phyloP scores from a whole-genome alignment of 2,797 vertebrate genomes.

The Prunella strophiata region DNA sequence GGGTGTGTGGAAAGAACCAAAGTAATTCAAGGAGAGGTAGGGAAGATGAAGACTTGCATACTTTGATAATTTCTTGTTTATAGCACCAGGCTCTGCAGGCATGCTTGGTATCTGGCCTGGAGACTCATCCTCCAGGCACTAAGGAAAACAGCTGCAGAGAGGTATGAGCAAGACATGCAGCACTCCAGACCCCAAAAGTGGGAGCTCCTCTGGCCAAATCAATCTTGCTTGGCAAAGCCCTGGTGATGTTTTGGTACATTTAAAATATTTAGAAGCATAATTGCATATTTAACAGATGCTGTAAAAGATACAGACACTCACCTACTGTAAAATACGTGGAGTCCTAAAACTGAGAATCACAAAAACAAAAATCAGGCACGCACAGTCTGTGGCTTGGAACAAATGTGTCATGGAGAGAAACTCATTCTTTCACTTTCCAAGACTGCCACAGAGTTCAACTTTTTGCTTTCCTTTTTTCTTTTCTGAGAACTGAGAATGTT shows the following conservation, averaged over 20 bases:
- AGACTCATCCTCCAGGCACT: neutral
- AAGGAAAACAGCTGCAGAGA: neutral
- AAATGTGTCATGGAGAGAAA: slow-evolving; percentile 3
- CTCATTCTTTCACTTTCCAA: slow-evolving; percentile 3
- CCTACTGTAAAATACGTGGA: fast-evolving
- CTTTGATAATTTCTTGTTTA: neutral
- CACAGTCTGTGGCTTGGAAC: neutral
- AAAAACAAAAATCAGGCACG: neutral
- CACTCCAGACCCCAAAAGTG: neutral
- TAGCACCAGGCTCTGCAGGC: neutral
- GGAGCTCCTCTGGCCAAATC: neutral
- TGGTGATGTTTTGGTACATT: neutral
- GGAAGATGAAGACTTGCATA: neutral
- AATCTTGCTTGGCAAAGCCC: neutral
- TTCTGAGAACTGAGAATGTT: neutral
- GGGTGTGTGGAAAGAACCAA: neutral
- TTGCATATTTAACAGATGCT: neutral
- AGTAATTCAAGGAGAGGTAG: neutral
- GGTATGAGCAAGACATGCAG: neutral
- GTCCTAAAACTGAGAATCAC: neutral
- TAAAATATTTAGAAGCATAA: neutral
- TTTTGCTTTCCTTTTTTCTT: neutral
- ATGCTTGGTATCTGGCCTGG: neutral
- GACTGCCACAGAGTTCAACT: neutral
- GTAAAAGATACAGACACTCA: neutral